phyloP scores from a whole-genome alignment of 2,113 vertebrate genomes.

The Dicerorhinus sumatrensis region DNA sequence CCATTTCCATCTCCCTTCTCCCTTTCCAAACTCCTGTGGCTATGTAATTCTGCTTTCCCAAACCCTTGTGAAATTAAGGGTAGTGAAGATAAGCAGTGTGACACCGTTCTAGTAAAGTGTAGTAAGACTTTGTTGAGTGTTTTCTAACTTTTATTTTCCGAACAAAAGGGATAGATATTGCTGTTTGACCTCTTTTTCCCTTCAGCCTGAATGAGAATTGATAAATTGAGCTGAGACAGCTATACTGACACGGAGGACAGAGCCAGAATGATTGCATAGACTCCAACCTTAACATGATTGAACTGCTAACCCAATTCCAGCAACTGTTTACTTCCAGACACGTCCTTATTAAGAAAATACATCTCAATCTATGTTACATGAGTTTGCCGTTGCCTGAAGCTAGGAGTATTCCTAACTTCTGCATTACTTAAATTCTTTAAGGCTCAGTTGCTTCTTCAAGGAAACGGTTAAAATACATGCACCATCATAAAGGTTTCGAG shows the following conservation, averaged over 20 bases:
- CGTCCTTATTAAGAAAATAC: background rate
- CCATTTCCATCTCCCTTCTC: background rate
- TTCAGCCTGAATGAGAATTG: constrained; percentile 7
- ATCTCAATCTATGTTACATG: background rate
- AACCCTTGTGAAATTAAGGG: background rate
- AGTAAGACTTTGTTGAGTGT: background rate
- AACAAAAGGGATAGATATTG: background rate
- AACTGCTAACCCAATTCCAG: background rate
- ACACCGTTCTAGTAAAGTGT: background rate
- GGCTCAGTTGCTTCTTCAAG: background rate
- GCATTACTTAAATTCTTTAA: background rate
- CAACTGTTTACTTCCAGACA: background rate
- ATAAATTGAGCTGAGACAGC: background rate
- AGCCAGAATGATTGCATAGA: background rate
- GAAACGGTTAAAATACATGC: background rate
- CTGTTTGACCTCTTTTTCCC: background rate
- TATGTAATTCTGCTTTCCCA: background rate
- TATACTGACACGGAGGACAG: background rate
- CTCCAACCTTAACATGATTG: background rate
- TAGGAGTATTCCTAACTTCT: background rate
- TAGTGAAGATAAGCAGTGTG: background rate
- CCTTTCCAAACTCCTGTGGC: background rate
- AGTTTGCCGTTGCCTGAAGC: background rate
- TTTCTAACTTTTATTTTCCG: constrained; percentile 34
- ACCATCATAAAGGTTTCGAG: background rate